These are phyloP conservation scores for Chironomus riparius DNA, from an alignment of 2,888 invertebrate genomes.

Conservation along the genomic window DNA sequence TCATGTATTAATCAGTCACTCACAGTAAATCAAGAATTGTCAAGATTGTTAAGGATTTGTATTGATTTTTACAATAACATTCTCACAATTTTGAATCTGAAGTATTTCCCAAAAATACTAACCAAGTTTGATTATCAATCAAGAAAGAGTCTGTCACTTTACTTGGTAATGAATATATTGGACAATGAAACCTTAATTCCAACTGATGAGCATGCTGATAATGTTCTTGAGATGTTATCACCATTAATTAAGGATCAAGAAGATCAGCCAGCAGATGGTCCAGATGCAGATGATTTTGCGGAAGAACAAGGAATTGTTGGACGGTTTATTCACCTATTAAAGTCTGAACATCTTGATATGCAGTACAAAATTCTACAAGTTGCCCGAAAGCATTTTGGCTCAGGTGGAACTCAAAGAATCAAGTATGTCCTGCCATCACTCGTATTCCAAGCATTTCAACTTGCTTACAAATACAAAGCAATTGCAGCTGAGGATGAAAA, in stretches of 20 bases:
- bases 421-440: constrained; percentile 89
- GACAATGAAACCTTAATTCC: constrained; percentile 83
- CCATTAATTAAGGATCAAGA: constrained; percentile 80
- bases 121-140: constrained; percentile 83
- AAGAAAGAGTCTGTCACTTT: constrained; percentile 74
- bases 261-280: constrained; percentile 56
- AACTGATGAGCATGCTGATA: constrained; percentile 79
- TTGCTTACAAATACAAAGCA: constrained; percentile 75
- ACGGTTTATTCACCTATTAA: constrained; percentile 72
- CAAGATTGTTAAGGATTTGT: constrained; percentile 86
- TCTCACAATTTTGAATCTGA: constrained; percentile 73
- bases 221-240: constrained; percentile 67
- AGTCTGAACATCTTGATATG: constrained; percentile 70
- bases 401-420: constrained; percentile 82
- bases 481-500: constrained; percentile 80
- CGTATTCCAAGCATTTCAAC: constrained; percentile 84
- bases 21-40: constrained; percentile 84
- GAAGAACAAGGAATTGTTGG: constrained; percentile 93
- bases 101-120: constrained; percentile 78
- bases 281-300: constrained; percentile 87
- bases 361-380: constrained; percentile 84
- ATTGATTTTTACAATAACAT: constrained; percentile 91
- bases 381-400: constrained; percentile 79
- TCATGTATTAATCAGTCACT: constrained; percentile 42
- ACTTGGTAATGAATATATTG: constrained; percentile 79